Conservation (phyloP, 2,113 vertebrate genomes). For the Grallaria varia region DNA sequence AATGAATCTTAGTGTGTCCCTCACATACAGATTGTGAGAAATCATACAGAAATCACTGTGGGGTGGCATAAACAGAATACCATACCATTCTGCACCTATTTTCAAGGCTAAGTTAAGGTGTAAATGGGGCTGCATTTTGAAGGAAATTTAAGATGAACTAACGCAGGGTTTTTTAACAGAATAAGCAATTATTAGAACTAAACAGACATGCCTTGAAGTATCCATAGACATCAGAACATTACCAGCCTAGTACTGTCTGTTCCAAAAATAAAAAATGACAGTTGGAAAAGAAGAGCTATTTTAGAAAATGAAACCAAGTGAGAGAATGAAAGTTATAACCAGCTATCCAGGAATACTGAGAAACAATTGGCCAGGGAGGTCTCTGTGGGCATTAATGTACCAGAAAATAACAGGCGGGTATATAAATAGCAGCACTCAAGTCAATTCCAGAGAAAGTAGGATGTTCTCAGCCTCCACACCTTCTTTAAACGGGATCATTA, state of each 20-base stretch:
- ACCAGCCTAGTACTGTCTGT: background rate
- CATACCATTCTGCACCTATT: background rate
- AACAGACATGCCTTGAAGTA: background rate
- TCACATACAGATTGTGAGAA: background rate
- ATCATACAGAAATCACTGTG: background rate
- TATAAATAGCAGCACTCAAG: background rate
- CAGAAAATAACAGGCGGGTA: background rate
- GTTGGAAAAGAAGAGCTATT: background rate
- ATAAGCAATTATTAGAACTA: background rate
- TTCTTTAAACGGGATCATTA: constrained; percentile 1
- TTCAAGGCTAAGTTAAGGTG: background rate
- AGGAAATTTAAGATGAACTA: background rate
- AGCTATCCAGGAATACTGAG: background rate
- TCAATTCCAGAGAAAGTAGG: background rate
- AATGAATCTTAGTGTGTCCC: background rate
- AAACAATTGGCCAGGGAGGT: background rate
- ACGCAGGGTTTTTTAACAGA: background rate
- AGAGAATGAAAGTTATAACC: background rate
- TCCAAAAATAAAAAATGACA: background rate
- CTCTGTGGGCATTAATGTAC: background rate
- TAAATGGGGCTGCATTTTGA: background rate
- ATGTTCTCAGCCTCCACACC: background rate
- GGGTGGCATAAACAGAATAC: background rate
- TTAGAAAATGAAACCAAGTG: background rate
- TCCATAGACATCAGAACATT: background rate